Base-by-base conservation (phyloP, 2,797 vertebrate genomes). In the Takifugu ocellatus region DNA sequence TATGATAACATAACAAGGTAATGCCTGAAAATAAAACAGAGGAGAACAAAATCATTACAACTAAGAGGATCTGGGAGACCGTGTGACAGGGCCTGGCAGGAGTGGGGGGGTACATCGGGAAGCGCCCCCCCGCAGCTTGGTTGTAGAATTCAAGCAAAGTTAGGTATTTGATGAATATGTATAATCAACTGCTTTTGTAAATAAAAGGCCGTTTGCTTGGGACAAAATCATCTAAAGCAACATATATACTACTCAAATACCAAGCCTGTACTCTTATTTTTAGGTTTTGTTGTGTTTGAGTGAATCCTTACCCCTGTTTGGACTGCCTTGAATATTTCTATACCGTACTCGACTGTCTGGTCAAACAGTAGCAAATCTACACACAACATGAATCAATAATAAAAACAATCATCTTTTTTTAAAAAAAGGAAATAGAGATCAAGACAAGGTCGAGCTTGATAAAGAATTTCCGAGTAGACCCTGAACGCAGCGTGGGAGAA, bases 401-500 rank as follows among this genome's bases (percentile, higher is more conserved):
- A 29, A 29, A 5, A 9, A 10, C 21, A 21, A 21, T 21, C 1
- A 21, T 21, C 36, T 39, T 39, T 14, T 10, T 12, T 39, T 5
- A 1, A 4, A 12, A 4, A 10, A 39, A 39, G 36, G 36, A 14
- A 46, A 46, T 9, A 9, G 6, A 9, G 6, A 3, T 9, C 2
- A 46, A 46, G 17, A 10, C 44, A 9, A 9, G 2, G 16, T 46
- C 16, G 2, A 46, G 7, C 16, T 21, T 8, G 16, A 4, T 9
- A 6, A 6, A 11, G 44, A 21, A 43, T 43, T 59, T 74, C 64
- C 74, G 68, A 84, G 56, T 6, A 5, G 31, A 10, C 2, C 59
- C 0, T 80, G 68, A 82, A 87, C 5, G 84, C 80, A 73, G 8
- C 84, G 60, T 61, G 2, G 14, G 8, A 27, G 25, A 26, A 49